Evolutionary conservation across 2,888 invertebrate genomes (phyloP).

Genomic region (Erebia palarica): DNA sequence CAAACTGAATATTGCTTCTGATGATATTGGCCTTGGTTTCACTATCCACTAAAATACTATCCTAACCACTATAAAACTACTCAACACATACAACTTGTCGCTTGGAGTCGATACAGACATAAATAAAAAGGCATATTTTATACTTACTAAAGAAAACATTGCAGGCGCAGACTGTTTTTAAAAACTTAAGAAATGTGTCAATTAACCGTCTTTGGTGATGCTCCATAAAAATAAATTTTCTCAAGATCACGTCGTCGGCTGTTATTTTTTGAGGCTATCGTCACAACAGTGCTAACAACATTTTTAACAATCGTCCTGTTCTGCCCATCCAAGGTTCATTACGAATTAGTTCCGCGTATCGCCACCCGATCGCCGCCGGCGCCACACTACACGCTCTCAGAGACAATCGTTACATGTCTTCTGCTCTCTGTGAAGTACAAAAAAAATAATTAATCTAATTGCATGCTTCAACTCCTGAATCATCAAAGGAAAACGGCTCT

Average conservation of each 20-base stretch:
- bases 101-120: too few relatives aligned
- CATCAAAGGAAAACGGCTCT: constrained; percentile 5
- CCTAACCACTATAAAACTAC: too few relatives aligned
- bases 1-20: background rate
- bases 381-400: constrained; percentile 30
- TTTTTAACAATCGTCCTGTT: constrained; percentile 38
- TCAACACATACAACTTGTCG: too few relatives aligned
- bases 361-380: constrained; percentile 41
- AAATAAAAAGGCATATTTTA: background rate
- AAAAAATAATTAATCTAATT: background rate
- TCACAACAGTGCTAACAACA: constrained; percentile 36
- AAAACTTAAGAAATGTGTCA: constrained; percentile 19
- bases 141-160: constrained; percentile 5
- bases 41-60: background rate
- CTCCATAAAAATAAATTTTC: constrained; percentile 24
- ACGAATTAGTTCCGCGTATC: constrained; percentile 51
- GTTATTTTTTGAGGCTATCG: constrained; percentile 27
- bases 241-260: constrained; percentile 22
- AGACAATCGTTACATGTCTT: constrained; percentile 7
- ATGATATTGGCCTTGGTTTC: too few relatives aligned
- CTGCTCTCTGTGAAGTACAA: background rate
- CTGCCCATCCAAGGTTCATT: constrained; percentile 44
- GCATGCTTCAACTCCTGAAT: background rate
- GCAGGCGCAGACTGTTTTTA: background rate
- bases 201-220: constrained; percentile 22